Evolutionary conservation across 1,140 invertebrate genomes (phyloP).

Genomic region (Brachionus plicatilis): DNA sequence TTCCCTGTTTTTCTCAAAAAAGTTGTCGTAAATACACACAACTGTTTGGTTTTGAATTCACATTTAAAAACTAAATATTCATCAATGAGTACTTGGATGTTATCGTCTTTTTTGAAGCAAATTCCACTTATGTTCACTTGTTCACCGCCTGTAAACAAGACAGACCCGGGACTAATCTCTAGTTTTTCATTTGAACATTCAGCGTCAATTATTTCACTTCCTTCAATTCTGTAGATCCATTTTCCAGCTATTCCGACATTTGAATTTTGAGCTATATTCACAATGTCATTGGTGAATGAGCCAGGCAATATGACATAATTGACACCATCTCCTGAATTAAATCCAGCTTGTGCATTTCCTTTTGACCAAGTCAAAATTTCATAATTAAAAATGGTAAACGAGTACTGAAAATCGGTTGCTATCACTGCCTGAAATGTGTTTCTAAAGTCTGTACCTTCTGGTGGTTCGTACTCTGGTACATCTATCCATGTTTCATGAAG

Average conservation of each 20-base stretch:
- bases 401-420: neutral
- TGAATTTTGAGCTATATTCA: neutral
- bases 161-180: neutral
- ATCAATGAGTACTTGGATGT: neutral
- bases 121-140: neutral
- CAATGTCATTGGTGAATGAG: neutral
- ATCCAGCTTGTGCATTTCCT: neutral
- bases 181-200: neutral
- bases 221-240: neutral
- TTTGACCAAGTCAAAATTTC: neutral
- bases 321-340: neutral
- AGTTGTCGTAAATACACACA: neutral
- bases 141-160: neutral
- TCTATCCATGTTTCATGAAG: neutral
- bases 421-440: neutral
- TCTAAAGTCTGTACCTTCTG: neutral
- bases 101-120: neutral
- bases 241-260: neutral
- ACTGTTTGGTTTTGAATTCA: neutral
- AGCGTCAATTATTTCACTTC: no score
- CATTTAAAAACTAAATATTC: neutral
- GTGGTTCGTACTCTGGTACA: neutral
- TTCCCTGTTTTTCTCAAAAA: neutral
- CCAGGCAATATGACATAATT: neutral
- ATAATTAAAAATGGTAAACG: slow-evolving; percentile 17